Base-by-base conservation (phyloP, 2,888 invertebrate species). In the Hetaerina titia region DNA sequence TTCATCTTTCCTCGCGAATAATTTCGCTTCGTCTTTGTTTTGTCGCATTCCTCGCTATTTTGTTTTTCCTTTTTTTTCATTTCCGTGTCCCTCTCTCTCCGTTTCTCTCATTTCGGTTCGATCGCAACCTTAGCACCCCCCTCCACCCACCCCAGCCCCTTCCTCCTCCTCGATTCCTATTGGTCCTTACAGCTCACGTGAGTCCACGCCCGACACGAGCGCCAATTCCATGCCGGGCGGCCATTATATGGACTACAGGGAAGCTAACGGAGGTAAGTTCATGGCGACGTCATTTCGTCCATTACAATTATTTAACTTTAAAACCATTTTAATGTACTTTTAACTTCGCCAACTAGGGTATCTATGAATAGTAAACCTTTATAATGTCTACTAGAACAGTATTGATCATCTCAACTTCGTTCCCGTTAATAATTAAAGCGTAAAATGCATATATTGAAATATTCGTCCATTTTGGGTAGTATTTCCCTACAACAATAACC, bases 141-240 rank as follows among this genome's bases (percentile, higher is more conserved):
- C 92, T 13, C 92, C 92, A 0, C 92, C 92, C 69, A 90, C 92
- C 92, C 69, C 92, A 97, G 97, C 96, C 97, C 97, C 89, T 97
- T 97, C 64, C 96, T 95, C 96, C 96, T 89, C 96, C 95, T 92
- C 92, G 5, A 92, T 92, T 69, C 92, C 92, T 69, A 92, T 92
- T 92, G 92, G 92, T 69, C 92, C 92, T 0, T 92, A 92, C 92
- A 92, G 92, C 69, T 92, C 92, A 64, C 98, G 98, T 96, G 98
- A 99, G 97, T 98, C 98, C 95, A 98, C 98, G 94, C 98, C 98
- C 7, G 98, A 99, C 96, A 98, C 98, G 96, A 98, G 98, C 94
- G 98, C 98, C 95, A 56, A 64, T 45, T 69, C 92, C 22, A 92
- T 92, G 92, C 64, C 92, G 11, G 92, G 92, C 95, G 95, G 95